phyloP scores from a whole-genome alignment of 2,113 vertebrate genomes.

The Hyla sarda region DNA sequence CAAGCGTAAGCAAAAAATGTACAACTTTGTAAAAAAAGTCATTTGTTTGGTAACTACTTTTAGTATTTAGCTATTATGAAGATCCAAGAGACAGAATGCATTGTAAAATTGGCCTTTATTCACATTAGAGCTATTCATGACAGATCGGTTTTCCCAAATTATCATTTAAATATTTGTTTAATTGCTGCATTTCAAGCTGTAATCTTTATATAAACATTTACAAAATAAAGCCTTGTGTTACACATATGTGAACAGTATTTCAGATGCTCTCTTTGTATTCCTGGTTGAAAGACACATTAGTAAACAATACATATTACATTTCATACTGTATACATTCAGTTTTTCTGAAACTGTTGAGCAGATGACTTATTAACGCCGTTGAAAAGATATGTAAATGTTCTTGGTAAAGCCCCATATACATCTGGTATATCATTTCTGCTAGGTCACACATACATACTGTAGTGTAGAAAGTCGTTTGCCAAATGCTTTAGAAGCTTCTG shows the following conservation, averaged over 20 bases:
- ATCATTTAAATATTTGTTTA: slow-evolving; percentile 5
- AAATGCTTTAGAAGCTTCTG: neutral
- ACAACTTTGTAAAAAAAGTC: neutral
- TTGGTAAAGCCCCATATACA: no score
- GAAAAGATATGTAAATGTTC: no score
- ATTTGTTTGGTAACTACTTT: neutral
- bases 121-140: neutral
- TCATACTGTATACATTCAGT: neutral
- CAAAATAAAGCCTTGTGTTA: neutral
- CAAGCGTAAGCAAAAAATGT: no score
- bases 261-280: neutral
- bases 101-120: neutral
- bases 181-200: neutral
- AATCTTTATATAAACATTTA: neutral
- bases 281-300: slow-evolving; percentile 9
- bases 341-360: slow-evolving; percentile 12
- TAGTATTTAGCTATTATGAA: neutral
- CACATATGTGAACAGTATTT: slow-evolving; percentile 2
- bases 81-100: neutral
- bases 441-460: neutral
- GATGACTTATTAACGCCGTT: slow-evolving; percentile 10
- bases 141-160: neutral
- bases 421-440: no score
- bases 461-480: neutral
- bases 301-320: slow-evolving; percentile 3